These are phyloP conservation scores for Drosophila subpulchrella DNA, from an alignment of 1,140 invertebrate genomes.

Conservation along the genomic window DNA sequence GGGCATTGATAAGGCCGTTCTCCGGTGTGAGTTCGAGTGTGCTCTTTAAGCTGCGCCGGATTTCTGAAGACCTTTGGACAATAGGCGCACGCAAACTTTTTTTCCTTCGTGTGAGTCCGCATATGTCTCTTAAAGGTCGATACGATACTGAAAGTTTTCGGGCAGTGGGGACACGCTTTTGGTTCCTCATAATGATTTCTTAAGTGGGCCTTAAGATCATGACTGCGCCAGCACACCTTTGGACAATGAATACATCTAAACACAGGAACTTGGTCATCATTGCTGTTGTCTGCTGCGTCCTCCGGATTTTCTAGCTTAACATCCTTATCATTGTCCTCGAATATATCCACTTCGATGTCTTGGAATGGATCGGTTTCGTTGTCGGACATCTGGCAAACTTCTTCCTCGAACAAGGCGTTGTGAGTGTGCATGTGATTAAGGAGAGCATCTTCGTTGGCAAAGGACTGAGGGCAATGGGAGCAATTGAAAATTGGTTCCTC, in stretches of 20 bases:
- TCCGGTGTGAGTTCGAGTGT: conserved; percentile 1
- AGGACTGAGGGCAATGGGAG: background rate
- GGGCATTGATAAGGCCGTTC: background rate
- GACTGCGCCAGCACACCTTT: background rate
- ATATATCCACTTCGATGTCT: background rate
- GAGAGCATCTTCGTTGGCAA: background rate
- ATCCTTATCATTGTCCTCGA: background rate
- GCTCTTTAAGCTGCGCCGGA: background rate
- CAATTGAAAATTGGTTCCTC: background rate
- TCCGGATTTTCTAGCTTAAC: no score
- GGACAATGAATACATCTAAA: background rate
- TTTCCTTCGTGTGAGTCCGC: background rate
- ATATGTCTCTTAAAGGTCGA: background rate
- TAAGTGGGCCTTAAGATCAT: background rate
- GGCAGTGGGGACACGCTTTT: background rate
- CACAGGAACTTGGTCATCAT: no score
- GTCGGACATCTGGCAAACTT: background rate
- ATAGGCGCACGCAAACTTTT: background rate
- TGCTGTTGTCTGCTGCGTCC: background rate
- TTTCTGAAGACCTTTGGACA: background rate
- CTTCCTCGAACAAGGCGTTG: background rate
- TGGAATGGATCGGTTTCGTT: background rate
- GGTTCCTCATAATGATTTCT: background rate
- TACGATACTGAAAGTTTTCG: background rate
- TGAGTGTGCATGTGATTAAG: background rate